Evolutionary conservation across 2,888 invertebrate species (phyloP).

Genomic region (Electrophaes corylata): DNA sequence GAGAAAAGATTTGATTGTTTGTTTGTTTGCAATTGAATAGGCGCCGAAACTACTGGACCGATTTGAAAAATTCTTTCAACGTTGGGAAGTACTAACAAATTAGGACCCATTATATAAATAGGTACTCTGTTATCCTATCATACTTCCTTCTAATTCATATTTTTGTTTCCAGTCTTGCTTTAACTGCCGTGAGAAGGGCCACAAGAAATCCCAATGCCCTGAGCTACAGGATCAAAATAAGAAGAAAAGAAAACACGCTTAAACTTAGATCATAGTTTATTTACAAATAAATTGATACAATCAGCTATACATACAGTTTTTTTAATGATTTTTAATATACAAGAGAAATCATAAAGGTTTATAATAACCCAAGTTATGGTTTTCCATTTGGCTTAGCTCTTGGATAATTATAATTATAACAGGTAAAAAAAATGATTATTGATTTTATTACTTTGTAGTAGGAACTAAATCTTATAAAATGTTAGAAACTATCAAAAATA

Average conservation of each 20-base stretch:
- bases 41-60: too few species aligned
- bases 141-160: conserved; percentile 20
- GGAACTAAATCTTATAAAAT: too few species aligned
- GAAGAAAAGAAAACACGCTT: conserved; percentile 63
- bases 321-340: neutral
- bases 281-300: conserved; percentile 53
- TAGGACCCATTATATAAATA: too few species aligned
- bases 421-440: neutral
- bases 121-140: too few species aligned
- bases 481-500: neutral
- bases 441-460: neutral
- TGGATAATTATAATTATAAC: too few species aligned
- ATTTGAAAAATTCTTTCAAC: too few species aligned
- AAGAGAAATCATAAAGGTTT: too few species aligned
- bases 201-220: conserved; percentile 83
- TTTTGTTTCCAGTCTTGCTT: conserved; percentile 80
- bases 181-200: conserved; percentile 82
- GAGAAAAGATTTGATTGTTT: too few species aligned
- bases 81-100: too few species aligned
- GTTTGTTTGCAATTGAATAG: too few species aligned
- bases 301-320: conserved; percentile 20
- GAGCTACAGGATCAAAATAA: conserved; percentile 54
- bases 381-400: too few species aligned
- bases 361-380: too few species aligned
- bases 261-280: conserved; percentile 48